Percentiles rank a stretch among this genome's conserved stretches.
phyloP scores from a whole-genome alignment of 2,113 vertebrate species.

The Crypturellus undulatus region DNA sequence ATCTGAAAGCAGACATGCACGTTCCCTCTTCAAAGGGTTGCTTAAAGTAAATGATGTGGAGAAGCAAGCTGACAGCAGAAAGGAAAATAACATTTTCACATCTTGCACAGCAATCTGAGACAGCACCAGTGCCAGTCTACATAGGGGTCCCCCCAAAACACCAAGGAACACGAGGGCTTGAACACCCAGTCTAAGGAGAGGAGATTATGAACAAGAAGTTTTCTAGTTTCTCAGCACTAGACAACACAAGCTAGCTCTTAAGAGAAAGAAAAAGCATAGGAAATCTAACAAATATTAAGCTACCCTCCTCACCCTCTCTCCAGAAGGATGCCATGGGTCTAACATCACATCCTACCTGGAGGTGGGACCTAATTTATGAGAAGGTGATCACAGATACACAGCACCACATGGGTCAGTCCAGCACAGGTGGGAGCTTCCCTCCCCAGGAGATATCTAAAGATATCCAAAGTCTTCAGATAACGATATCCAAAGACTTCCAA shows the following conservation, averaged over 20 bases:
- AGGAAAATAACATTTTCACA: slow-evolving; percentile 42
- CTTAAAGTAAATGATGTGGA: slow-evolving; percentile 69
- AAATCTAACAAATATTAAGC: not conserved
- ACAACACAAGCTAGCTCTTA: not conserved
- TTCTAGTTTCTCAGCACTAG: not conserved
- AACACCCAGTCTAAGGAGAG: not conserved
- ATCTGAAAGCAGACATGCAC: slow-evolving; percentile 57
- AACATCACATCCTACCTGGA: not conserved
- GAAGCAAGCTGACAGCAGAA: slow-evolving; percentile 56
- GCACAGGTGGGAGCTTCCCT: not conserved
- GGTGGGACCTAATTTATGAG: not conserved
- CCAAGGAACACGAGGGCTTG: not conserved
- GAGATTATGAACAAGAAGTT: not conserved
- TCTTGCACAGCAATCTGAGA: not conserved
- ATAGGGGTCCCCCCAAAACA: not conserved
- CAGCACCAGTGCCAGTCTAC: not conserved
- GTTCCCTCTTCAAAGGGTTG: slow-evolving; percentile 19
- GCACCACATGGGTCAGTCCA: not conserved
- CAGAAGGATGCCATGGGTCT: not conserved
- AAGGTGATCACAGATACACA: not conserved
- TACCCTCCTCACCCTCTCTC: rapidly evolving
- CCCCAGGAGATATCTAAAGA: not conserved
- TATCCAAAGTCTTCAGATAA: too few species aligned
- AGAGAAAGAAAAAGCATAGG: not conserved
- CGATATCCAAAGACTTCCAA: not conserved